Base-by-base conservation (phyloP, 2,888 invertebrate genomes). In the Epirrhoe alternata region DNA sequence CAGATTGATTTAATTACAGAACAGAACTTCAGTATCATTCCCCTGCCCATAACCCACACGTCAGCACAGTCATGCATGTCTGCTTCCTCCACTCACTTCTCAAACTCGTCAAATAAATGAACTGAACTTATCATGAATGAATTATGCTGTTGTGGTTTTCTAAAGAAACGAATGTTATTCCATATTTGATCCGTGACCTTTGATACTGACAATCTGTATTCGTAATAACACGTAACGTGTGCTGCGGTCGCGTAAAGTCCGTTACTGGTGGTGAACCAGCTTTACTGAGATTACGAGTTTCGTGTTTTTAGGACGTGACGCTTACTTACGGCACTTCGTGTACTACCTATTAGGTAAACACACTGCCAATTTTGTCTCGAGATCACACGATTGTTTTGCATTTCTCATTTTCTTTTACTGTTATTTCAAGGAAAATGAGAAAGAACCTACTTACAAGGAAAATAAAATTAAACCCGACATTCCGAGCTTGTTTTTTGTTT, bases 251-350 rank as follows among this genome's bases (percentile, higher is more conserved):
- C 68, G 61, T 47, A 64, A 30, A 64, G 54, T 49, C 68, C 64
- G 81, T 80, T 82, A 81, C 73, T 73, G 73, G 33, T 42, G 74
- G 69, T 30, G 24, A 30, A 51, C 17, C 69, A 73, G 72, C 71
- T 77, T 65, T 66, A 70, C 70, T 54, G 67, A 80, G 73, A 82
- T 79, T 79, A 80, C 74, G 69, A 78, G 69, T 78, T 76, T 66
- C 77, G 80, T 81, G 82, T 86, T 87, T 88, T 84, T 87, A 79
- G 86, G 80, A 85, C 86, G 85, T 87, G 83, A 86, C 82, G 85
- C 80, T 80, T 85, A 82, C 80, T 80, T 85, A 82, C 83, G 85
- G 83, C 82, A 82, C 79, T 85, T 81, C 81, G 71, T 71, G 69
- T 73, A 76, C 71, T 74, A n/a, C n/a, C n/a, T n/a, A 76, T 78